Evolutionary conservation across 2,888 invertebrate genomes (phyloP).

Genomic region (Osmoderma eremita): DNA sequence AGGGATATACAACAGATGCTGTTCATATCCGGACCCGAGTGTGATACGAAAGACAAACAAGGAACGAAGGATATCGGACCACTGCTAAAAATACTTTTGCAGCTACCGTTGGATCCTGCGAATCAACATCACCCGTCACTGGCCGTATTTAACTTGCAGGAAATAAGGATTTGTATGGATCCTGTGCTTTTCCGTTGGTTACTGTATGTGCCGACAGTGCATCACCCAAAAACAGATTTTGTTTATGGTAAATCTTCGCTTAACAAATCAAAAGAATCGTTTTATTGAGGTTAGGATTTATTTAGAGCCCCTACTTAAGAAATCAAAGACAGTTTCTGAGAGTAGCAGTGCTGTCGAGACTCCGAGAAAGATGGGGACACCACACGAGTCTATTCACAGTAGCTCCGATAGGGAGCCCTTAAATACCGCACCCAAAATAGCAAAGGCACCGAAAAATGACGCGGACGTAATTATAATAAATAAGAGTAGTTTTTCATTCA

Average conservation of each 20-base stretch:
- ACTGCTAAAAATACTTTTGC: constrained; percentile 61
- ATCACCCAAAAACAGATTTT: constrained; percentile 44
- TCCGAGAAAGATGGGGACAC: constrained; percentile 64
- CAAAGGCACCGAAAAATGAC: constrained; percentile 47
- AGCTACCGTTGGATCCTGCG: constrained; percentile 62
- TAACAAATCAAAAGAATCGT: not conserved
- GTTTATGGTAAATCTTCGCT: constrained; percentile 32
- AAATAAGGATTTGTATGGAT: constrained; percentile 69
- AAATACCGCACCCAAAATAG: constrained; percentile 46
- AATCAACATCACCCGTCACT: constrained; percentile 65
- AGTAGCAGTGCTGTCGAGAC: constrained; percentile 57
- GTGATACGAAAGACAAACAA: constrained; percentile 47
- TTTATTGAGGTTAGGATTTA: constrained; percentile 8
- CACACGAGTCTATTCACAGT: constrained; percentile 65
- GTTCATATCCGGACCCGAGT: constrained; percentile 68
- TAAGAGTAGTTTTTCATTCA: constrained; percentile 11
- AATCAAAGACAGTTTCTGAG: constrained; percentile 54
- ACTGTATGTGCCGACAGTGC: constrained; percentile 65
- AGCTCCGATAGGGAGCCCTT: constrained; percentile 62
- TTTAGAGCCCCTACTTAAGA: constrained; percentile 44
- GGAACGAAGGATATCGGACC: constrained; percentile 53
- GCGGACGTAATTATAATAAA: constrained; percentile 52
- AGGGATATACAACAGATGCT: constrained; percentile 65
- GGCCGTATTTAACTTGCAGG: constrained; percentile 65
- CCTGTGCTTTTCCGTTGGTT: constrained; percentile 74